Evolutionary conservation across 1,140 invertebrate genomes (phyloP).

Genomic region (Leptonema lineaticorne): DNA sequence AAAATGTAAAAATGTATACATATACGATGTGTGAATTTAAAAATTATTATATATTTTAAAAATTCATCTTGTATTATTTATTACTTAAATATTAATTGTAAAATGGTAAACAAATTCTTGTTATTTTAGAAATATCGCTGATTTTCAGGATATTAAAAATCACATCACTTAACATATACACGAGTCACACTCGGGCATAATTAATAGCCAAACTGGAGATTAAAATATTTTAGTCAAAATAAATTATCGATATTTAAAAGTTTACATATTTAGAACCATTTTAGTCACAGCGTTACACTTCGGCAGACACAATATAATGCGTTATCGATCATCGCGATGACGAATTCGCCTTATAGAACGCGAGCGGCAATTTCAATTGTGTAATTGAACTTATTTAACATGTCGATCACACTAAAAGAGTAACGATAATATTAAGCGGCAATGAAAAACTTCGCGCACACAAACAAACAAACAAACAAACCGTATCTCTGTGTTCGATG

Average conservation of each 20-base stretch:
- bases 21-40: too few relatives aligned
- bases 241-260: background rate
- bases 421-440: constrained; percentile 6
- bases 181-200: too few relatives aligned
- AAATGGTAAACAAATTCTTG: too few relatives aligned
- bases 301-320: background rate
- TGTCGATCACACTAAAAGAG: background rate
- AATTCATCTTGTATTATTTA: too few relatives aligned
- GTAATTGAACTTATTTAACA: background rate
- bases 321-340: background rate
- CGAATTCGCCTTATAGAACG: background rate
- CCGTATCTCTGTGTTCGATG: background rate
- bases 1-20: too few relatives aligned
- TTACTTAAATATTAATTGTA: too few relatives aligned
- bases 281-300: background rate
- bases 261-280: background rate
- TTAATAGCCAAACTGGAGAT: background rate
- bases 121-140: too few relatives aligned
- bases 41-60: too few relatives aligned
- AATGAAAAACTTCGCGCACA: too few relatives aligned
- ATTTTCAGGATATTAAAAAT: too few relatives aligned
- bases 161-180: too few relatives aligned
- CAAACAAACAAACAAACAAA: background rate
- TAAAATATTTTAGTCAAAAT: background rate
- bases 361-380: background rate